Conservation (phyloP, 2,797 vertebrate species). For the Psittacula derbiana region DNA sequence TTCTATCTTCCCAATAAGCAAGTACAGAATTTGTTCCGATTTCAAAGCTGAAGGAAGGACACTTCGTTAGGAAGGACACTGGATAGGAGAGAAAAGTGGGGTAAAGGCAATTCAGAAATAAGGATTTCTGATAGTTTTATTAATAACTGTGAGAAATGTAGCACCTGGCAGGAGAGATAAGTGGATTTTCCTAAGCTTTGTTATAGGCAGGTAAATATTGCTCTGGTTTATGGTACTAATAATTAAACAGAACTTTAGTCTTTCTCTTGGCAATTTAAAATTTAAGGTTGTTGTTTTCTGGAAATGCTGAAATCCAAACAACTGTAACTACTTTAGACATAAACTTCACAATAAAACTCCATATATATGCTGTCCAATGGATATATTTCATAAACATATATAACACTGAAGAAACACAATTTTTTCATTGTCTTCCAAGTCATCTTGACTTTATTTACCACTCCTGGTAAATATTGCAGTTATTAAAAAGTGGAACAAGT, state of each 20-base stretch:
- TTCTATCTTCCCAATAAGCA: neutral
- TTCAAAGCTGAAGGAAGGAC: neutral
- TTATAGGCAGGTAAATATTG: constrained; percentile 73
- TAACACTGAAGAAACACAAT: neutral
- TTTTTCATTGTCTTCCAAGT: neutral
- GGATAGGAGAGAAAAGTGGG: neutral
- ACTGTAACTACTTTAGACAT: neutral
- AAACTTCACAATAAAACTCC: neutral
- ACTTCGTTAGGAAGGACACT: neutral
- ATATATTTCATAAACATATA: neutral
- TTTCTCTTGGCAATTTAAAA: constrained; percentile 31
- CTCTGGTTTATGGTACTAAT: constrained; percentile 74
- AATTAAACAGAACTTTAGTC: constrained; percentile 74
- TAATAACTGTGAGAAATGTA: constrained; percentile 74
- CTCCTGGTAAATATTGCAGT: neutral
- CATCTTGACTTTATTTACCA: neutral
- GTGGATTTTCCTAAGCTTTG: constrained; percentile 59
- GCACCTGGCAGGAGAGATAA: constrained; percentile 77
- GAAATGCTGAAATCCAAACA: neutral
- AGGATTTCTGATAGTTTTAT: constrained; percentile 57
- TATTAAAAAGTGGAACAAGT: neutral
- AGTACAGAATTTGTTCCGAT: neutral
- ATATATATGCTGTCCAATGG: neutral
- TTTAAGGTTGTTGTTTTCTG: constrained; percentile 9
- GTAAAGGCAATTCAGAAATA: neutral